Evolutionary conservation across 2,797 vertebrate genomes (phyloP).

Genomic region (Cacajao melanocephalus): DNA sequence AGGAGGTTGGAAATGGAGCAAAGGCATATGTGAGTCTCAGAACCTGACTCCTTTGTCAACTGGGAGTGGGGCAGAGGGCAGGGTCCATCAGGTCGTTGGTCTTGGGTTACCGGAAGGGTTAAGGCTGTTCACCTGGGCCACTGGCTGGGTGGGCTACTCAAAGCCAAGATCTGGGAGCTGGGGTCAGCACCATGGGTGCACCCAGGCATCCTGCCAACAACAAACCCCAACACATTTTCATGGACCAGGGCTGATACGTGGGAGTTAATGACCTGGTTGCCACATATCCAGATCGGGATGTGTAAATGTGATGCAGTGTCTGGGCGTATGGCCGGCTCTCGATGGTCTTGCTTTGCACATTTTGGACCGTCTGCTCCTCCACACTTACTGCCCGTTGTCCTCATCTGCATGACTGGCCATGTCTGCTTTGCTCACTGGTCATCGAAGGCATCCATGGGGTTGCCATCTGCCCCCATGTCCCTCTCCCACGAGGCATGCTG

Average conservation of each 20-base stretch:
- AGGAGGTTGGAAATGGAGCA: background rate
- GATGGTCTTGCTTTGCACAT: background rate
- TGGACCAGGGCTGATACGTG: background rate
- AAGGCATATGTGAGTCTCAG: background rate
- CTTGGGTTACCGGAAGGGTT: background rate
- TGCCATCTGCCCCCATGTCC: background rate
- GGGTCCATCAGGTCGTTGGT: background rate
- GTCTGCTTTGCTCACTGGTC: background rate
- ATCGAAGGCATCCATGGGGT: too few species aligned
- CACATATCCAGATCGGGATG: background rate
- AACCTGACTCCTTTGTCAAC: background rate
- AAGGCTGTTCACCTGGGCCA: background rate
- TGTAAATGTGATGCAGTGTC: background rate
- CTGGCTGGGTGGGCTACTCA: background rate
- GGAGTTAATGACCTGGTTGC: background rate
- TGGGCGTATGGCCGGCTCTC: background rate
- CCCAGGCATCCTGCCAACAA: background rate
- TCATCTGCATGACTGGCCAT: background rate
- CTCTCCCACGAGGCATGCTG: background rate
- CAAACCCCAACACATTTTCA: background rate
- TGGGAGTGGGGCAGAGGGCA: too few species aligned
- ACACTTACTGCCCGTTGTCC: background rate
- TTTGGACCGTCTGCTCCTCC: background rate
- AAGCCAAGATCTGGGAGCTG: background rate
- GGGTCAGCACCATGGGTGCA: background rate